Evolutionary conservation across 2,888 invertebrate species (phyloP), one percentile per base, ranked within the genome.

Genomic region (Cantharis nigra): DNA sequence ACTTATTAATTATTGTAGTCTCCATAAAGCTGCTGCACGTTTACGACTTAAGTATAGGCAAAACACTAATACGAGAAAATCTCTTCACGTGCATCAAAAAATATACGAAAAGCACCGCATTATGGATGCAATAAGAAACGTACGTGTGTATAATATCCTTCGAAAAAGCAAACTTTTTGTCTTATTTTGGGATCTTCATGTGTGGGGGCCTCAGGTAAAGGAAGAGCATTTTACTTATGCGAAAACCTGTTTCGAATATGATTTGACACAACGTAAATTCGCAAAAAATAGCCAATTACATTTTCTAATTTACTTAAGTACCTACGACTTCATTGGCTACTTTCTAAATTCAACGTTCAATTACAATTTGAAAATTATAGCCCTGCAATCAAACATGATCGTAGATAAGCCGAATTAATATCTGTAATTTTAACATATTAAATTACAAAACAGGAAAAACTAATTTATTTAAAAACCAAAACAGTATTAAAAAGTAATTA

Each of bases 141-240:
- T 76, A 74, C 74, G 78, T 79, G 77, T 73, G 77, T 78, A 75
- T 79, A 78, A 75, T 49, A 74, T 76, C 72, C 74, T 81, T 78
- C 81, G 81, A 81, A 49, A 49, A 81, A 79, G 79, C 80, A 76
- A 81, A 23, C 64, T 74, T 77, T 81, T 81, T 81, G 72, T 75
- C 79, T 79, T 79, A 75, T 80, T 81, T 81, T 79, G 72, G 80
- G 79, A 73, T 78, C 80, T 62, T 77, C 80, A 77, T 78, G 79
- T 81, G 79, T 78, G 79, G 79, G 69, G 69, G 81, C 76, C 78
- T 73, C 81, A 81, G 81, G 81, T 81, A 81, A 80, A 80, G 76
- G 80, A 79, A 80, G 78, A 79, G 70, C 67, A 78, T 49, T 13
- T 33, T 33, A 3, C 33, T 13, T 13, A 5, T 49, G n/a, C 49